Conservation (phyloP, 2,113 vertebrate genomes). For the Psettodes erumei region DNA sequence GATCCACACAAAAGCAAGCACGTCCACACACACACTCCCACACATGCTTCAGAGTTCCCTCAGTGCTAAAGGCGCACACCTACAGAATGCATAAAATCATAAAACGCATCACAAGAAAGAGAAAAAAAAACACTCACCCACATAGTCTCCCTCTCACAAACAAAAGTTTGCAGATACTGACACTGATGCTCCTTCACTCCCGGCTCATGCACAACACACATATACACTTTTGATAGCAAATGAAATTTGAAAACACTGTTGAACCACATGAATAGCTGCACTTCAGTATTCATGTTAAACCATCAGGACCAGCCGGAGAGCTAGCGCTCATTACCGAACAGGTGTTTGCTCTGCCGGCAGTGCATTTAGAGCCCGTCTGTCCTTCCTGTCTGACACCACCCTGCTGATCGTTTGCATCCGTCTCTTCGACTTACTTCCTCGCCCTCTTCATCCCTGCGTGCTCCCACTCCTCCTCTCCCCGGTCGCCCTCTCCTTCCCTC, state of each 20-base stretch:
- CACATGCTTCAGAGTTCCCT: conserved; percentile 16
- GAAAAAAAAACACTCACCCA: conserved; percentile 41
- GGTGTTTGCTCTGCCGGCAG: conserved; percentile 62
- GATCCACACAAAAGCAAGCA: conserved; percentile 15
- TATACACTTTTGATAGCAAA: conserved; percentile 39
- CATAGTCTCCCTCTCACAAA: conserved; percentile 10
- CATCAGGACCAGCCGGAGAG: conserved; percentile 46
- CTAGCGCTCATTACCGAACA: conserved; percentile 58
- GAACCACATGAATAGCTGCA: conserved; percentile 48
- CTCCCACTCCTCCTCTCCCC: conserved; percentile 23
- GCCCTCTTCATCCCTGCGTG: conserved; percentile 23
- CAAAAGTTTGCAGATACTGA: not conserved
- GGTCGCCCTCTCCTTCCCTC: conserved; percentile 26
- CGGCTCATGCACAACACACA: conserved; percentile 9
- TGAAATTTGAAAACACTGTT: conserved; percentile 43
- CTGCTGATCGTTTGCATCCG: conserved; percentile 1
- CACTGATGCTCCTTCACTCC: conserved; percentile 18
- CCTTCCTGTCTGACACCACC: conserved; percentile 30
- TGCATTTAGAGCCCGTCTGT: conserved; percentile 42
- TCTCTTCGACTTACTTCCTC: conserved; percentile 27
- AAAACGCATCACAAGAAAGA: conserved; percentile 43
- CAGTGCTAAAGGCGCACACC: conserved; percentile 38
- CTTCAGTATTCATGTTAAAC: conserved; percentile 60
- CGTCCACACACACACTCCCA: conserved; percentile 23
- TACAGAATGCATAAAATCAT: conserved; percentile 58